Evolutionary conservation across 2,113 vertebrate genomes (phyloP), one percentile per base, ranked within the genome.

Genomic region (Hyperopisus bebe): DNA sequence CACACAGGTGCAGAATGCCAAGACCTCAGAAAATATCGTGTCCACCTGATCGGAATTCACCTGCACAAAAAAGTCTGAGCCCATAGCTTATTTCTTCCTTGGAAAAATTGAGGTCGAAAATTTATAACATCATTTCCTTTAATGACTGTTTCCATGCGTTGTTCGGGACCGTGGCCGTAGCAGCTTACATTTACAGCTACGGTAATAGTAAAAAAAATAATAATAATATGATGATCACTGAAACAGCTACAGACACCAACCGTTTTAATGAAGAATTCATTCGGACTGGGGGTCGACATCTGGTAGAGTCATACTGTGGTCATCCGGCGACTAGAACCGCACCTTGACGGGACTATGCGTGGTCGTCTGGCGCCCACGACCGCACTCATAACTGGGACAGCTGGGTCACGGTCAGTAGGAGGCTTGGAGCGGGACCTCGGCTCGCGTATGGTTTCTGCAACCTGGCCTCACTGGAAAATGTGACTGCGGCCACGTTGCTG

Each of bases 381-480:
- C 50, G 50, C 86, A 53, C 17, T 50, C 50, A 39, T n/a, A 39
- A 51, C 86, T 55, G 86, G 50, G 86, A 51, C 86, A 87, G 50
- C 21, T 62, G 51, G 51, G 87, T 44, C 51, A 42, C 35, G 19
- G 39, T 55, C 53, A 27, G 39, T 10, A 17, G 9, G 35, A 58
- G 8, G 92, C 88, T 55, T 89, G 88, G 24, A 55, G 74, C 47
- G 90, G 89, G 90, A 90, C 88, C 27, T 92, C 92, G 91, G 94
- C 93, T 10, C 92, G 92, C 91, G 93, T 92, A 48, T 86, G 94
- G 93, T 93, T 92, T 92, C 92, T 91, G 90, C 92, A 92, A 94
- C 93, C 92, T 92, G 92, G 84, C 77, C 55, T 51, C 92, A 91
- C 93, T 92, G 93, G 93, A 94, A 94, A 93, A 93, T 91, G 90